Conservation (phyloP, 2,797 vertebrate species). For the Nothura maculosa region DNA sequence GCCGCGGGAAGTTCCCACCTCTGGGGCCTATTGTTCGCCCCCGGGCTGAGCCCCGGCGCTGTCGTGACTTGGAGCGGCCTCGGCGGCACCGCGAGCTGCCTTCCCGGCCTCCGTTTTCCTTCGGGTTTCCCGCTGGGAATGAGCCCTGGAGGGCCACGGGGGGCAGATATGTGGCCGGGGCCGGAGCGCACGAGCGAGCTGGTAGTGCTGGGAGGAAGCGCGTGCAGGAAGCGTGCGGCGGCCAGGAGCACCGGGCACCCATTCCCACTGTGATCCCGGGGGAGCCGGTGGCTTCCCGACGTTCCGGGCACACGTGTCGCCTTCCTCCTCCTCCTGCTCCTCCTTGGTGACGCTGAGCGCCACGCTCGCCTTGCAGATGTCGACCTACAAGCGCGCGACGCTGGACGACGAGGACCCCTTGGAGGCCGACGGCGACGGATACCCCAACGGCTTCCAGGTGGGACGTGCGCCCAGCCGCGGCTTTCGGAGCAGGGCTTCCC, state of each 20-base stretch:
- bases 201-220: neutral
- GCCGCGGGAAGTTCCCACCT: neutral
- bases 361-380: constrained; percentile 92
- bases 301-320: neutral
- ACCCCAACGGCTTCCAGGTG: constrained; percentile 92
- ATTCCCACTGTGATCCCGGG: neutral
- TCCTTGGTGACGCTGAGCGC: constrained; percentile 79
- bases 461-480: too few relatives aligned
- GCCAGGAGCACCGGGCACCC: neutral
- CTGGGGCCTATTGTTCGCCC: neutral
- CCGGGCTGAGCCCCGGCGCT: neutral
- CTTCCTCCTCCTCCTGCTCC: neutral
- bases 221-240: neutral
- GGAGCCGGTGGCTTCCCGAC: neutral
- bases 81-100: too few relatives aligned
- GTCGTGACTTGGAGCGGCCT: too few relatives aligned
- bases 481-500: too few relatives aligned
- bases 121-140: too few relatives aligned
- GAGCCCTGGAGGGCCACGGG: too few relatives aligned
- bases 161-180: too few relatives aligned
- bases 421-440: constrained; percentile 89
- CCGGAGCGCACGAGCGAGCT: accelerated
- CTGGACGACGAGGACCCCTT: constrained; percentile 95
- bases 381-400: constrained; percentile 93
- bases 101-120: too few relatives aligned